Evolutionary conservation across 2,113 vertebrate genomes (phyloP), one percentile per base, ranked within the genome.

Genomic region (Epinephelus fuscoguttatus): DNA sequence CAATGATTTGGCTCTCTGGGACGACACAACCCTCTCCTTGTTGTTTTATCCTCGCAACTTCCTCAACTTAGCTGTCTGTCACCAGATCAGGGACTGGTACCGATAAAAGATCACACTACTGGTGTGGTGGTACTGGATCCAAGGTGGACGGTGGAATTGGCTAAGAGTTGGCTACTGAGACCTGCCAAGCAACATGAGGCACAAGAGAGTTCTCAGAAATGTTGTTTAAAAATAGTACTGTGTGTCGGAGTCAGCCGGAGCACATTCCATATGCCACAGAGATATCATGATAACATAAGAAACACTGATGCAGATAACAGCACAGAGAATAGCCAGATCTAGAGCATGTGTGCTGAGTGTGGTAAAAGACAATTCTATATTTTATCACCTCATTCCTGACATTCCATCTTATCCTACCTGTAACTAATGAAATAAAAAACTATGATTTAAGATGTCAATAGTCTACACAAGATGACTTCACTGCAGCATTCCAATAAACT

Each of bases 171-270:
- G 72, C 47, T 33, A 76, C 50, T 59, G 79, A 78, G 53, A 66
- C 67, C 66, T 68, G 33, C 49, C 19, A n/a, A 50, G 91, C 75
- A 94, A 95, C 88, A 85, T 42, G 91, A 94, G 88, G 88, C 82
- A 27, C 14, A 33, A 82, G 64, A 66, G 66, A 69, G 75, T 93
- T 92, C 91, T 89, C 80, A 82, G 93, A 93, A 95, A 93, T 79
- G 37, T 57, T 37, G 87, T 91, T 93, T 96, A 96, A 94, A 95
- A 96, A 96, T 96, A 96, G 93, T 25, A 14, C 73, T 4, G 79
- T 66, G 78, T 85, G 75, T 75, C 76, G 75, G 80, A 84, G 69
- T 84, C 52, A 57, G 63, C 23, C 73, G 81, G 85, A 78, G 50
- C 62, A 90, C 92, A 93, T 93, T 85, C 82, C 91, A 73, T 45